These are phyloP conservation scores for Rynchops niger DNA, from an alignment of 2,113 vertebrate species.

Conservation along the genomic window DNA sequence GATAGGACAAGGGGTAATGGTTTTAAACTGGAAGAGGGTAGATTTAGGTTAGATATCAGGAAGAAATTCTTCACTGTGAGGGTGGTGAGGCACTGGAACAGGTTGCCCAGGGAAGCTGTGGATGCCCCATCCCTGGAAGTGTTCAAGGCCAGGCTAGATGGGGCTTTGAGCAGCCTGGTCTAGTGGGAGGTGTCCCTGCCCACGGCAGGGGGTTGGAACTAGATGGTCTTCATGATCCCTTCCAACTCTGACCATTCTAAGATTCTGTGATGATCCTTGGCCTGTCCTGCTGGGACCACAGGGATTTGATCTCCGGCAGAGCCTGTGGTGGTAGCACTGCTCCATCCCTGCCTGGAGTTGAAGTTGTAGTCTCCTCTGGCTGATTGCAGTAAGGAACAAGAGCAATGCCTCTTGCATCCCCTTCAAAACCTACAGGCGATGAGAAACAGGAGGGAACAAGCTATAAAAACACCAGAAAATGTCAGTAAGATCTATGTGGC, in stretches of 20 bases:
- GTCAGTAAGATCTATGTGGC: not conserved
- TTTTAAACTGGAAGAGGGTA: not conserved
- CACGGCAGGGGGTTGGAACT: not conserved
- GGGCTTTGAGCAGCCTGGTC: not conserved
- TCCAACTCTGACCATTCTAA: not conserved
- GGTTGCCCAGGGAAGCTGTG: not conserved
- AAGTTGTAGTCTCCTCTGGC: not conserved
- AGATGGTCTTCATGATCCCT: not conserved
- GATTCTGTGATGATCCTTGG: not conserved
- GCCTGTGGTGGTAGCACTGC: accelerated
- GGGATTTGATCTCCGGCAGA: not conserved
- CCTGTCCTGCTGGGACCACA: too few relatives aligned
- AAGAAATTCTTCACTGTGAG: not conserved
- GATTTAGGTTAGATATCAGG: not conserved
- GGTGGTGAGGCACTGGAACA: not conserved
- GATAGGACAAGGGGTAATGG: not conserved
- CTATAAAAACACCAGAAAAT: not conserved
- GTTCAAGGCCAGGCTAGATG: not conserved
- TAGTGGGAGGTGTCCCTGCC: not conserved
- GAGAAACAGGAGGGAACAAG: not conserved
- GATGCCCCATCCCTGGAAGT: not conserved
- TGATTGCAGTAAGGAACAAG: not conserved
- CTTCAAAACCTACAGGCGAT: not conserved
- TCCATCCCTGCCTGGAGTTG: not conserved
- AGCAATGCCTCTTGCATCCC: not conserved